Evolutionary conservation across 2,797 vertebrate species (phyloP).

Genomic region (Pseudochaenichthys georgianus): DNA sequence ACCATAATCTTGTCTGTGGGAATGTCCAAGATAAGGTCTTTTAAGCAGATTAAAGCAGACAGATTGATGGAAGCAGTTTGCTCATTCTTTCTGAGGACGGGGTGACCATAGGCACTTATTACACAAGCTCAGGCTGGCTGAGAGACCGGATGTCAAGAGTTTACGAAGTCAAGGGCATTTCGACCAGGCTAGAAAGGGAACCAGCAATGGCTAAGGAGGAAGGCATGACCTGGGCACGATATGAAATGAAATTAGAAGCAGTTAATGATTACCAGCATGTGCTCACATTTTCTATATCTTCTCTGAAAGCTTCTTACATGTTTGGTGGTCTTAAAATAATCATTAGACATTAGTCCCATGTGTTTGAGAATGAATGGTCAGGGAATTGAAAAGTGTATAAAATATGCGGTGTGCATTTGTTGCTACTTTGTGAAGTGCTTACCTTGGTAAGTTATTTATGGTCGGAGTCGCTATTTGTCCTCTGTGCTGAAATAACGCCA

Average conservation of each 20-base stretch:
- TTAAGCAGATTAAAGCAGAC: constrained; percentile 55
- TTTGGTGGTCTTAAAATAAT: constrained; percentile 19
- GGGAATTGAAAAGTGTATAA: constrained; percentile 34
- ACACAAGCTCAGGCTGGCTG: constrained; percentile 33
- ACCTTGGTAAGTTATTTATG: constrained; percentile 51
- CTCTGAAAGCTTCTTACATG: constrained; percentile 8
- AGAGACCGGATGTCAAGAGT: constrained; percentile 37
- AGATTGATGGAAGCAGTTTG: constrained; percentile 66
- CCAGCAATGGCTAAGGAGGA: constrained; percentile 8
- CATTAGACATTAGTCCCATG: background rate
- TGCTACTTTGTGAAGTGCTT: constrained; percentile 48
- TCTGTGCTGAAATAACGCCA: constrained; percentile 43
- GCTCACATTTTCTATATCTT: background rate
- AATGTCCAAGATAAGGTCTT: constrained; percentile 60
- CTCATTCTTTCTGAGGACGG: constrained; percentile 54
- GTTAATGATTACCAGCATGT: constrained; percentile 33
- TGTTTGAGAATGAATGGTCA: constrained; percentile 16
- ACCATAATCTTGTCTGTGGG: constrained; percentile 50
- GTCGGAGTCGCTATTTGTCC: constrained; percentile 43
- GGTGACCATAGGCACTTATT: constrained; percentile 45
- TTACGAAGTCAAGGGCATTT: constrained; percentile 55
- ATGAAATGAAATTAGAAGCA: constrained; percentile 31
- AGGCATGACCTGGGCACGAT: constrained; percentile 27
- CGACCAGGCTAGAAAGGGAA: constrained; percentile 23
- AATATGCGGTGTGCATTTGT: constrained; percentile 33